Conservation (phyloP, 2,888 invertebrate species). For the Chrysolina haemoptera region DNA sequence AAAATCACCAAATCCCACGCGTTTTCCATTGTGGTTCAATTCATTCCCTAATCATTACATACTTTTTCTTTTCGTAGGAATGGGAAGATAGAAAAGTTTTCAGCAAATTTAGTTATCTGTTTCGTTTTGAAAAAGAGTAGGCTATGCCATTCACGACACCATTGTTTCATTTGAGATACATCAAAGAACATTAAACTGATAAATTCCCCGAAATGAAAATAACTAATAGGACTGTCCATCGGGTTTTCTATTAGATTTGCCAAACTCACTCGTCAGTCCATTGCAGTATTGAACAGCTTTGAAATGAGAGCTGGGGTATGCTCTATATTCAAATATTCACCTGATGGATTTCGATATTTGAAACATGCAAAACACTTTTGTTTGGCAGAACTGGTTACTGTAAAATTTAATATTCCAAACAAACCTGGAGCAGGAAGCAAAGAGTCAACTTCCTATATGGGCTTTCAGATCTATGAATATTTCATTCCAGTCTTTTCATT, state of each 20-base stretch:
- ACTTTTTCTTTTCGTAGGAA: too few relatives aligned
- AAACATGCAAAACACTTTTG: background rate
- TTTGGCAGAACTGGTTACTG: background rate
- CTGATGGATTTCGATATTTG: background rate
- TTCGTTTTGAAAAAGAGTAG: too few relatives aligned
- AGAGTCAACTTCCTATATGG: conserved; percentile 7
- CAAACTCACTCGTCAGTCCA: background rate
- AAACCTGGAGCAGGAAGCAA: background rate
- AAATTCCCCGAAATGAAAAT: background rate
- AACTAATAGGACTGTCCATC: conserved; percentile 4
- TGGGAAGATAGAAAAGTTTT: too few relatives aligned
- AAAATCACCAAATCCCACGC: too few relatives aligned
- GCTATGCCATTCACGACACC: too few relatives aligned
- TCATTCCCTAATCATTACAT: too few relatives aligned
- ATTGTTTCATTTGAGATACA: background rate
- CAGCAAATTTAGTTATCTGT: too few relatives aligned
- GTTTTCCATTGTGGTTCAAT: too few relatives aligned
- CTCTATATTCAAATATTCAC: conserved; percentile 1
- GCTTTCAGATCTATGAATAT: conserved; percentile 28
- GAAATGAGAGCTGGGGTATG: background rate
- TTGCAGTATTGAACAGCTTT: background rate
- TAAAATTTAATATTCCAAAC: conserved; percentile 31
- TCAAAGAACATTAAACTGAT: background rate
- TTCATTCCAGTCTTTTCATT: background rate
- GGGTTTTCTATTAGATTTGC: background rate